Base-by-base conservation (phyloP, 2,113 vertebrate species). In the Saccopteryx bilineata region DNA sequence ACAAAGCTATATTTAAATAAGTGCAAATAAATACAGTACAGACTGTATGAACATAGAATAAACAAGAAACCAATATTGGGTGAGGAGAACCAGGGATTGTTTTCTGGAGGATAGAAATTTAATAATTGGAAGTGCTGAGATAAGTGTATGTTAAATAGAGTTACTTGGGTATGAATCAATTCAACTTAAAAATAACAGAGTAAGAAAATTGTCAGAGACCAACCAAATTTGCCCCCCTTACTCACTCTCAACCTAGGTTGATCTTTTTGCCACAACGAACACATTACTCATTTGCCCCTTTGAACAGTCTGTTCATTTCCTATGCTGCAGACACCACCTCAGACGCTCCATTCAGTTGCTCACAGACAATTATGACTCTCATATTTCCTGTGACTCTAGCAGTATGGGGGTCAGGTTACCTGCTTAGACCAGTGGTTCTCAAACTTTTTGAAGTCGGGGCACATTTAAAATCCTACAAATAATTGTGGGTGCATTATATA, bases 301-400 rank as follows among this genome's bases (percentile, higher is more conserved):
- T 72, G 83, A 89, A 72, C 26, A 66, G 75, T 85, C 50, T 82
- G 81, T 91, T 90, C 56, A 54, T 92, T 95, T 96, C 87, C 69
- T 95, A 86, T 21, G 71, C 88, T 50, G 60, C 46, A 86, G 52
- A 33, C 50, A 18, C 65, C 72, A 39, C 56, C 21, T 96, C 63
- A 63, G 85, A 83, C 5, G 13, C 28, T 24, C 28, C 33, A 39
- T 71, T 91, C 19, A 46, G 26, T 75, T 95, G 91, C 76, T 90
- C 92, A 92, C n/a, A 92, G 95, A 69, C 93, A 81, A 75, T 92
- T 90, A 81, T 85, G 76, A 87, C 95, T 91, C 72, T 96, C 71
- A 63, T 65, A 83, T 92, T 93, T 97, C 72, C 84, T 82, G 46
- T 81, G 95, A 84, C 71, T 96, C 87, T 81, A 92, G 72, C 21